phyloP scores from a whole-genome alignment of 92 coral and sea anemone species.

The Heteractis magnifica region DNA sequence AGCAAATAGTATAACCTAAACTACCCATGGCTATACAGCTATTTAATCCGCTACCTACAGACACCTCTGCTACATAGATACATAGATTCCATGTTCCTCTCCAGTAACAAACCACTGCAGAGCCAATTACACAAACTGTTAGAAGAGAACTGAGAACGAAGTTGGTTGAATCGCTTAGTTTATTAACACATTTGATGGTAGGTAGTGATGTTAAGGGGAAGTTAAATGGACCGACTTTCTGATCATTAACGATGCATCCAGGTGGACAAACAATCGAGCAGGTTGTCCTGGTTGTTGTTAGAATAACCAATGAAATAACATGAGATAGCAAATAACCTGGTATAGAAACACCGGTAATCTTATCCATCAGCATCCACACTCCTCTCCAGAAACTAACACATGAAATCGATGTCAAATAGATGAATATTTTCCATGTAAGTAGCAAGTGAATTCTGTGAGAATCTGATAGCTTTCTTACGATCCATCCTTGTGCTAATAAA shows the following conservation, averaged over 20 bases:
- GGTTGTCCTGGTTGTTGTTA: slow-evolving; percentile 18
- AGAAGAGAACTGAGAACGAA: slow-evolving; percentile 28
- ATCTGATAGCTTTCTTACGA: slow-evolving; percentile 14
- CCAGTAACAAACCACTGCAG: slow-evolving; percentile 58
- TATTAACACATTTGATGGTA: background rate
- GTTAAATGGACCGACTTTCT: background rate
- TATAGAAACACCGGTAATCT: background rate
- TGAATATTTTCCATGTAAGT: slow-evolving; percentile 16
- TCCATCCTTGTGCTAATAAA: slow-evolving; percentile 16
- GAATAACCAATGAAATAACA: slow-evolving; percentile 14
- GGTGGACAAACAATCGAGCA: slow-evolving; percentile 16
- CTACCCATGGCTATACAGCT: background rate
- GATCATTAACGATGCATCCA: slow-evolving; percentile 23
- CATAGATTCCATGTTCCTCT: slow-evolving; percentile 69
- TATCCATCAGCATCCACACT: slow-evolving; percentile 49
- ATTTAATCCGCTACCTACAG: background rate
- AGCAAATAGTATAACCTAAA: slow-evolving; percentile 14
- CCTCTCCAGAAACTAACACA: slow-evolving; percentile 67
- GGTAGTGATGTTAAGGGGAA: background rate
- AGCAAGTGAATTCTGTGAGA: background rate
- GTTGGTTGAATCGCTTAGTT: background rate
- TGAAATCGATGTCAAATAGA: slow-evolving; percentile 35
- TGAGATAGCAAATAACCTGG: slow-evolving; percentile 31
- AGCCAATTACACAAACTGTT: slow-evolving; percentile 54
- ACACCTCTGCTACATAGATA: background rate